Evolutionary conservation across 23 tunicate genomes (phyloP), one percentile per base, ranked within the genome.

Genomic region (Aplidium turbinatum): DNA sequence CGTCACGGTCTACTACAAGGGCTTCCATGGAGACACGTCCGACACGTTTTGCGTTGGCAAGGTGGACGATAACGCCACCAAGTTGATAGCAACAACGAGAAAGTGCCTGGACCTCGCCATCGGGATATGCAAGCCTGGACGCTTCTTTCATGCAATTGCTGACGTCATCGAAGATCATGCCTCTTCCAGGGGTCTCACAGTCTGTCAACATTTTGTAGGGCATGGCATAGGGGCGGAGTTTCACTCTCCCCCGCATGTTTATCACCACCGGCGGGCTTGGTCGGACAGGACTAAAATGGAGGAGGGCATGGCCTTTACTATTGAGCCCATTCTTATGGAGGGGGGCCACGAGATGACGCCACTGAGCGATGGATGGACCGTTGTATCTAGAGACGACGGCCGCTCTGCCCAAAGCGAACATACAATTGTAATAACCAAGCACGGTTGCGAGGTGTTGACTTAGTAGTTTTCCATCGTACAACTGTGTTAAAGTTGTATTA

Each of bases 1-100:
- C 58, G 73, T 91, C 6, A 68, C 87, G 47, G 97, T 91, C 2
- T 91, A 31, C 33, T 47, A 72, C 27, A 48, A 78, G 29, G 91
- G 97, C 35, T 84, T 47, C 73, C 97, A 91, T 50, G 97, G 91
- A 19, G 97, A 91, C 74, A 91, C 97, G 4, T 84, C 91, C 28
- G 91, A 91, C 64, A 91, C 97, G 19, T 91, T 91, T 79, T 26
- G 73, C 1, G 84, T 91, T 20, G 97, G 97, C 7, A 42, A 84
- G 34, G 40, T 84, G 1, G 97, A 84, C 33, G 34, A 48, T 0
- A 30, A 16, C 4, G 91, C 74, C 1, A n/a, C 27, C 0, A 33
- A 58, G 6, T 45, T 91, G 16, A 91, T 91, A 1, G 47, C 29
- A 19, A 31, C 38, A 0, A 74, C 97, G 4, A 72, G 57, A 18